phyloP scores from a whole-genome alignment of 2,888 invertebrate genomes.

The Lasioglossum calceatum region DNA sequence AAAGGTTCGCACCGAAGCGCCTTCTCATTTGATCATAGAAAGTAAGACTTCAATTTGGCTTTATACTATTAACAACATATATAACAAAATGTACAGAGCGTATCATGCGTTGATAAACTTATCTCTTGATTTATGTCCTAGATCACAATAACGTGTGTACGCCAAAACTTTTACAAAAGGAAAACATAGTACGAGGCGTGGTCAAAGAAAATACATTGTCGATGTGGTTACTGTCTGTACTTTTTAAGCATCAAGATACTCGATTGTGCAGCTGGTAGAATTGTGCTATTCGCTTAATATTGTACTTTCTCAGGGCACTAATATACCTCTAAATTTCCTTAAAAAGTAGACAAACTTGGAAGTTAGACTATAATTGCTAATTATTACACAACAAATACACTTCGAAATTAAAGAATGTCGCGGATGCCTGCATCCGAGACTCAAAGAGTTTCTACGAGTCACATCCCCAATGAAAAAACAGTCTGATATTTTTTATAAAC shows the following conservation, averaged over 20 bases:
- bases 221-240: constrained; percentile 20
- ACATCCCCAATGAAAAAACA: constrained; percentile 19
- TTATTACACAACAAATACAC: constrained; percentile 11
- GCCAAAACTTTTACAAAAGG: constrained; percentile 26
- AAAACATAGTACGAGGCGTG: constrained; percentile 39
- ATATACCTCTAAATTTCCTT: constrained; percentile 26
- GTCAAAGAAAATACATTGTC: constrained; percentile 31
- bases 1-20: constrained; percentile 27
- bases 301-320: constrained; percentile 33
- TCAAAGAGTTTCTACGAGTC: constrained; percentile 29
- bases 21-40: constrained; percentile 47
- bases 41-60: constrained; percentile 50
- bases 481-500: constrained; percentile 11
- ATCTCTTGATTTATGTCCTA: constrained; percentile 50
- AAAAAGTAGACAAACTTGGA: constrained; percentile 30
- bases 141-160: constrained; percentile 54
- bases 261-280: constrained; percentile 70
- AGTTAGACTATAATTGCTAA: constrained; percentile 16
- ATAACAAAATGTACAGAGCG: constrained; percentile 67
- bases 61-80: constrained; percentile 64
- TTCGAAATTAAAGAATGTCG: constrained; percentile 27
- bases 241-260: constrained; percentile 54
- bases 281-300: constrained; percentile 40
- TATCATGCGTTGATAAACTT: constrained; percentile 50
- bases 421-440: constrained; percentile 68